phyloP scores from a whole-genome alignment of 2,888 invertebrate species.

The Cancer borealis region DNA sequence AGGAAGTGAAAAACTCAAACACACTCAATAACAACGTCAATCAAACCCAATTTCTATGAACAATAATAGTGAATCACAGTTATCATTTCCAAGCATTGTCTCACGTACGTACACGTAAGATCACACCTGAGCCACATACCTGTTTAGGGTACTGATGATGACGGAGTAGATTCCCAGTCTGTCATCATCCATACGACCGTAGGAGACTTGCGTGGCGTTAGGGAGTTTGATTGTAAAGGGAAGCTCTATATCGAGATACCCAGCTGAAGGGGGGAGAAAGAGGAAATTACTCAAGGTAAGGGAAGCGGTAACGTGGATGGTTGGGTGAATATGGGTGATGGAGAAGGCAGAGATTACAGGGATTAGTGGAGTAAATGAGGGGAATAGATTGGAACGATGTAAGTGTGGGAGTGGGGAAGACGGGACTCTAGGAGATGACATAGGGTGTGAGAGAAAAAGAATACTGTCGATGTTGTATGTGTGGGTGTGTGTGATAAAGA shows the following conservation, averaged over 20 bases:
- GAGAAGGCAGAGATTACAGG: constrained; percentile 16
- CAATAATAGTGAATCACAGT: no score
- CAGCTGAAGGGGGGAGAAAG: constrained; percentile 55
- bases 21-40: no score
- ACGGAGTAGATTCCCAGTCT: constrained; percentile 74
- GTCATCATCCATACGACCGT: constrained; percentile 71
- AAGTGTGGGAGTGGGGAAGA: neutral
- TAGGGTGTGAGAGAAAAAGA: neutral
- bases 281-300: neutral
- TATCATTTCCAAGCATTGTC: neutral
- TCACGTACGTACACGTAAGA: neutral
- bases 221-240: constrained; percentile 77
- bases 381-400: constrained; percentile 7
- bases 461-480: neutral
- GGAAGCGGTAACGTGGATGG: neutral
- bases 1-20: neutral
- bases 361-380: constrained; percentile 14
- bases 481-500: neutral
- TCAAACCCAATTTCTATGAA: no score
- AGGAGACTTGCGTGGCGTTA: constrained; percentile 70
- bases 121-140: constrained; percentile 53
- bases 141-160: constrained; percentile 67
- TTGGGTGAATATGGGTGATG: constrained; percentile 16
- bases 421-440: neutral
- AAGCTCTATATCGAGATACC: constrained; percentile 74